Percentiles rank a stretch among this genome's conserved stretches.
These are phyloP conservation scores for Neopipo cinnamomea DNA, from an alignment of 2,113 vertebrate genomes.

Conservation along the genomic window DNA sequence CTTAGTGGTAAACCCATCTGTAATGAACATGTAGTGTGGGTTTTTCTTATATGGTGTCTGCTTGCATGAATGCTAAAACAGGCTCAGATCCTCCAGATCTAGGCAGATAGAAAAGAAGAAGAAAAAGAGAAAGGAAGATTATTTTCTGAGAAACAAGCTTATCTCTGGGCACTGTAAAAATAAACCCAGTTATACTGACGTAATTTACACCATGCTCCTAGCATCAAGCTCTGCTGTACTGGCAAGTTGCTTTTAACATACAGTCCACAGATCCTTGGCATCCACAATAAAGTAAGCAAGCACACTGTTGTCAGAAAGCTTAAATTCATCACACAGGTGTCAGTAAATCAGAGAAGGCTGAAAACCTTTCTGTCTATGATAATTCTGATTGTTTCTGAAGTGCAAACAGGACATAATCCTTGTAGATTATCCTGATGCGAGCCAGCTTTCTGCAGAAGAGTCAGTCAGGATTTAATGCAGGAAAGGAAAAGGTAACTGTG, in stretches of 20 bases:
- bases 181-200: background rate
- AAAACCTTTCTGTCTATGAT: conserved; percentile 65
- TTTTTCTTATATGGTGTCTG: background rate
- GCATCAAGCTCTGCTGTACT: background rate
- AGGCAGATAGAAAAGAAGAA: background rate
- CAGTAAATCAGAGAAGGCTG: background rate
- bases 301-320: background rate
- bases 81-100: background rate
- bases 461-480: background rate
- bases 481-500: background rate
- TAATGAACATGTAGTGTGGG: background rate
- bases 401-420: conserved; percentile 58
- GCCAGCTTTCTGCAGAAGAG: conserved; percentile 80
- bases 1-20: background rate
- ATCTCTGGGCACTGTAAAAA: background rate
- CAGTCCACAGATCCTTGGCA: background rate
- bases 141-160: background rate
- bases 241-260: background rate
- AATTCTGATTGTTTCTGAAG: conserved; percentile 52
- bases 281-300: background rate
- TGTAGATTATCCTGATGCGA: conserved; percentile 62
- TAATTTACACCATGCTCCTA: background rate
- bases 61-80: background rate
- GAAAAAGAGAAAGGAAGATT: background rate
- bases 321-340: background rate